These are phyloP conservation scores for Nothoprocta pentlandii DNA, from an alignment of 2,113 vertebrate genomes.

Conservation along the genomic window DNA sequence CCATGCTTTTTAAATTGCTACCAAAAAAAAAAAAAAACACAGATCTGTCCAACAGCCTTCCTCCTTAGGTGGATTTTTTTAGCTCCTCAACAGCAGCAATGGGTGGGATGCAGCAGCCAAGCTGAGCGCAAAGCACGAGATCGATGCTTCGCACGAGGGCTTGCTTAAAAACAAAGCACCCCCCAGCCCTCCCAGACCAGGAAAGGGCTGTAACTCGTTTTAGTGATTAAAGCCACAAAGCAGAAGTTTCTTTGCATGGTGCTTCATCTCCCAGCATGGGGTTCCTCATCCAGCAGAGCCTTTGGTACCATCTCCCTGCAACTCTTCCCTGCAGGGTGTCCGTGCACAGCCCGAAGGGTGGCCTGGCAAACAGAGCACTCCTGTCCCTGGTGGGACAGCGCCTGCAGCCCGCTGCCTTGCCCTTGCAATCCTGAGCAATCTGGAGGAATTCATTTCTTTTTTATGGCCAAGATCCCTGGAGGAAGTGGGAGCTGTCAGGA, in stretches of 20 bases:
- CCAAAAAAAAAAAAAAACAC: too few species aligned
- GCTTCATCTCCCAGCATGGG: not conserved
- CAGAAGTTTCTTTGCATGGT: not conserved
- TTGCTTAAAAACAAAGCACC: not conserved
- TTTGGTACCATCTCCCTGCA: not conserved
- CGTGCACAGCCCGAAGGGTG: not conserved
- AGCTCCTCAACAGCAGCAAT: not conserved
- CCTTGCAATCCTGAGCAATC: not conserved
- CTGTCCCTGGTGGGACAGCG: not conserved
- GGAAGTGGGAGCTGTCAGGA: not conserved
- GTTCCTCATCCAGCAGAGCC: not conserved
- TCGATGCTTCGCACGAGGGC: not conserved
- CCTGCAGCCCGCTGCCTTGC: not conserved
- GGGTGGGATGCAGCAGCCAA: not conserved
- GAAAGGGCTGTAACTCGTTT: not conserved
- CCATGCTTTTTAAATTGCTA: not conserved
- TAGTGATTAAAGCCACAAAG: slow-evolving; percentile 1
- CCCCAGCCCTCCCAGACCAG: not conserved
- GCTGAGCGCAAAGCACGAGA: not conserved
- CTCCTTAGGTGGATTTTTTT: not conserved
- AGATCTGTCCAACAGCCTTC: not conserved
- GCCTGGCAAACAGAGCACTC: not conserved
- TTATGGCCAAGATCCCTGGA: not conserved
- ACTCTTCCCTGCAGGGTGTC: not conserved
- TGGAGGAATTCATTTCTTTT: not conserved